A percentile compares a stretch with the other conserved stretches of the same genome.
Conservation (phyloP, 2,797 vertebrate genomes). For the Crenichthys baileyi region DNA sequence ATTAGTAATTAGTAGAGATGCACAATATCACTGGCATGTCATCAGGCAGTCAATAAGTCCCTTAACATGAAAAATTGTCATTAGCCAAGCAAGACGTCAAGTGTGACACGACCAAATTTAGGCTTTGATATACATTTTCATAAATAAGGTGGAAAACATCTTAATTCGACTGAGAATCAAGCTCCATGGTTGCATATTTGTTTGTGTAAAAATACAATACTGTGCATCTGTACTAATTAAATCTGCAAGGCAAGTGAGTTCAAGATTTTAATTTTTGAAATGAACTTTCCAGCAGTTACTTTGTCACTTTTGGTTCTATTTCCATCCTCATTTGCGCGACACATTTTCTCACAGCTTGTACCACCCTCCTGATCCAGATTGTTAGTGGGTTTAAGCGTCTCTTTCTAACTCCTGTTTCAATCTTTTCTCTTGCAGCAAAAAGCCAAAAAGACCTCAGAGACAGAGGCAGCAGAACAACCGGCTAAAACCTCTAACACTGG, state of each 20-base stretch:
- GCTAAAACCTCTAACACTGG: conserved; percentile 96
- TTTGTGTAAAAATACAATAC: background rate
- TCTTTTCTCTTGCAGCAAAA: conserved; percentile 86
- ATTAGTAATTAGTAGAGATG: background rate
- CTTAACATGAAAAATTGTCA: background rate
- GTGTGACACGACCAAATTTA: background rate
- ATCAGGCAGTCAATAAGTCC: background rate
- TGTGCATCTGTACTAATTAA: background rate
- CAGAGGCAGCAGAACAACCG: conserved; percentile 97
- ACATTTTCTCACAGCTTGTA: background rate
- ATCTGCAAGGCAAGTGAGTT: background rate
- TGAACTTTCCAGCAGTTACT: background rate
- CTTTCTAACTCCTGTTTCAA: conserved; percentile 39
- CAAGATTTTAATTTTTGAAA: background rate
- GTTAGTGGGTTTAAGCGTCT: background rate
- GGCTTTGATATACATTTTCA: background rate
- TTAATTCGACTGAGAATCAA: background rate
- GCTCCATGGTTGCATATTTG: background rate
- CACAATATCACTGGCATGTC: background rate
- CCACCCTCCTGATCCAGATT: background rate
- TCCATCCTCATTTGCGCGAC: background rate
- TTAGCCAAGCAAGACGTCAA: background rate
- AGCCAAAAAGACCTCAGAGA: conserved; percentile 98
- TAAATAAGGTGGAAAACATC: background rate
- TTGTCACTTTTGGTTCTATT: background rate